Percentiles rank a stretch among this genome's conserved stretches.
Evolutionary conservation across 2,888 invertebrate genomes (phyloP).

Genomic region (Drosophila neutralis): DNA sequence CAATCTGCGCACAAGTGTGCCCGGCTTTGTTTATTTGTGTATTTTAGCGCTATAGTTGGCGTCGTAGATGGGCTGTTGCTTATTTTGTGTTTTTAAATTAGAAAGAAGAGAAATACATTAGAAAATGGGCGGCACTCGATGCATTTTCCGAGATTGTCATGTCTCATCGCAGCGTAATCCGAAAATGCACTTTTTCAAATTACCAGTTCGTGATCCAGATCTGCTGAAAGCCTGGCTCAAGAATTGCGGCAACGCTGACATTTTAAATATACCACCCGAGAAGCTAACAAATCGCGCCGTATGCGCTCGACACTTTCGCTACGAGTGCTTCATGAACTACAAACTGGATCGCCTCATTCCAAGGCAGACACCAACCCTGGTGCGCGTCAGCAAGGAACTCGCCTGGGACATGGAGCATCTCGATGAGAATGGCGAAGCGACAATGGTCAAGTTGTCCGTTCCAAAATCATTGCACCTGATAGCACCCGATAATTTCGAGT

Average conservation of each 20-base stretch:
- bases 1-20: slow-evolving; percentile 11
- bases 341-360: slow-evolving; percentile 85
- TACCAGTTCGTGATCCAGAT: slow-evolving; percentile 83
- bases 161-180: slow-evolving; percentile 84
- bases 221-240: slow-evolving; percentile 70
- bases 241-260: slow-evolving; percentile 56
- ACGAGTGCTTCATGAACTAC: slow-evolving; percentile 85
- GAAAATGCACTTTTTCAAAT: slow-evolving; percentile 86
- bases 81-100: slow-evolving; percentile 2
- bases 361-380: slow-evolving; percentile 85
- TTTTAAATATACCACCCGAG: slow-evolving; percentile 80
- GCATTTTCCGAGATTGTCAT: slow-evolving; percentile 85
- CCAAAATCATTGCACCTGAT: slow-evolving; percentile 70
- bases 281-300: slow-evolving; percentile 85
- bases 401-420: slow-evolving; percentile 75
- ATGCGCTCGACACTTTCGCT: slow-evolving; percentile 86
- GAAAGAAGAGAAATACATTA: background rate
- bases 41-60: slow-evolving; percentile 5
- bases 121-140: slow-evolving; percentile 86
- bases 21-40: background rate
- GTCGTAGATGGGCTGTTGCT: slow-evolving; percentile 7
- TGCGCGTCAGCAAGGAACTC: slow-evolving; percentile 65
- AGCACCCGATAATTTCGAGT: slow-evolving; percentile 68
- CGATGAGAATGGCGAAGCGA: slow-evolving; percentile 58
- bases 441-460: slow-evolving; percentile 50